Base-by-base conservation (phyloP, 2,888 invertebrate species). In the Drosophila meridionalis region DNA sequence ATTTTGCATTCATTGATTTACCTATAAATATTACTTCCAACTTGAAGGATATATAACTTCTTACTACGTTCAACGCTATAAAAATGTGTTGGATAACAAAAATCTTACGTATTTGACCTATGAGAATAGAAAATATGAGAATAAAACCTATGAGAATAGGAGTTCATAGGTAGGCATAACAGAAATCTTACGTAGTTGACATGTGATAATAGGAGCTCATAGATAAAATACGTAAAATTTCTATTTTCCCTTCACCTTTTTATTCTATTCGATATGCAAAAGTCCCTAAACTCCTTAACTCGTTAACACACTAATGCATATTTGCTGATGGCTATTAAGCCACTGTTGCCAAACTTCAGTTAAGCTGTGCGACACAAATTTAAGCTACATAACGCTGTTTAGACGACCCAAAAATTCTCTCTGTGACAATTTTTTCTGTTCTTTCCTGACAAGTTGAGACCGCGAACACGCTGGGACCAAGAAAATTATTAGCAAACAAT, bases 401-500 rank as follows among this genome's bases (percentile, higher is more conserved):
- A 11, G 34, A 9, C 8, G 30, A 12, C 26, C 26, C 32, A 26
- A 36, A 52, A 43, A 26, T 40, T 7, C 14, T 28, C 38, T 57
- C 60, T 70, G 47, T 14, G 6, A 45, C 42, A n/a, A 42, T 42
- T n/a, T 14, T 7, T 48, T 28, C 28, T 48, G 62, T 69, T 20
- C 28, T 47, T 28, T 28, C 14, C 58, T 75, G 76, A 76, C 67
- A 85, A 67, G 56, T 52, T 63, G 58, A 58, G 55, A n/a, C 34
- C 53, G 38, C 69, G 59, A 20, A 65, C 58, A 34, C 34, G 11
- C 20, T 20, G 52, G 6, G 36, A 55, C 53, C 26, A 20, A 55
- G 20, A 59, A 71, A 75, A 77, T 83, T 73, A 86, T 89, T 86
- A 86, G 87, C 70, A 52, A 43, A 43, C 67, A 68, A 64, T 69